These are phyloP conservation scores for Torymus auratus DNA, from an alignment of 2,888 invertebrate species.

Conservation along the genomic window DNA sequence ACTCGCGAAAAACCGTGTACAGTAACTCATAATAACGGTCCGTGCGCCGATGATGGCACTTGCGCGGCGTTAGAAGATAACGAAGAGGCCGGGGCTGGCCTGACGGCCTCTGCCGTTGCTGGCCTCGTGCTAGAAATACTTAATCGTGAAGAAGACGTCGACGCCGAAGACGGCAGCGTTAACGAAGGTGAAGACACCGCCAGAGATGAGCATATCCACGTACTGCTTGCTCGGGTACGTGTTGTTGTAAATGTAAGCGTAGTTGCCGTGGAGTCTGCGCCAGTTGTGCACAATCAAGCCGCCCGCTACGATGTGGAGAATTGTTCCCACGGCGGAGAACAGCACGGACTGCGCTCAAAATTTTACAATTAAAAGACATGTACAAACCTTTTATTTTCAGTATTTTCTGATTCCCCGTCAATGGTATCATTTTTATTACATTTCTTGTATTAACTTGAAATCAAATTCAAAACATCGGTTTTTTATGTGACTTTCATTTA, in stretches of 20 bases:
- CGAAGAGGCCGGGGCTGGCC: no score
- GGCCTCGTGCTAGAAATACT: constrained; percentile 65
- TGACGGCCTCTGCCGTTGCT: no score
- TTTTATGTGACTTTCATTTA: no score
- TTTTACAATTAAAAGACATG: background rate
- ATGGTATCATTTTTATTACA: no score
- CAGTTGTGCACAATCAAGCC: constrained; percentile 81
- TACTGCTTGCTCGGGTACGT: constrained; percentile 82
- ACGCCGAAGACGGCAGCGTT: constrained; percentile 81
- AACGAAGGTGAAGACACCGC: constrained; percentile 81
- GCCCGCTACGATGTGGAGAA: constrained; percentile 82
- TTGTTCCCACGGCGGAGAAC: constrained; percentile 81
- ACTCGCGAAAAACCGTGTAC: no score
- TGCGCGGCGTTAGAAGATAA: no score
- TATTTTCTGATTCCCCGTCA: no score
- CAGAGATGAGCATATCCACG: constrained; percentile 83
- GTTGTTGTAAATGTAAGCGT: constrained; percentile 75
- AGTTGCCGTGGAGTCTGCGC: constrained; percentile 70
- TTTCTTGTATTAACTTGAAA: no score
- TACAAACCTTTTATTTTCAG: no score
- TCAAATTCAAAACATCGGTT: no score
- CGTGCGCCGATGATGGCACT: no score
- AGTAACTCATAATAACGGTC: no score
- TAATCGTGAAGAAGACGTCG: constrained; percentile 82
- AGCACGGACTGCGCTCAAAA: constrained; percentile 77